Conservation (phyloP, 1,140 invertebrate genomes). For the Achatina immaculata region DNA sequence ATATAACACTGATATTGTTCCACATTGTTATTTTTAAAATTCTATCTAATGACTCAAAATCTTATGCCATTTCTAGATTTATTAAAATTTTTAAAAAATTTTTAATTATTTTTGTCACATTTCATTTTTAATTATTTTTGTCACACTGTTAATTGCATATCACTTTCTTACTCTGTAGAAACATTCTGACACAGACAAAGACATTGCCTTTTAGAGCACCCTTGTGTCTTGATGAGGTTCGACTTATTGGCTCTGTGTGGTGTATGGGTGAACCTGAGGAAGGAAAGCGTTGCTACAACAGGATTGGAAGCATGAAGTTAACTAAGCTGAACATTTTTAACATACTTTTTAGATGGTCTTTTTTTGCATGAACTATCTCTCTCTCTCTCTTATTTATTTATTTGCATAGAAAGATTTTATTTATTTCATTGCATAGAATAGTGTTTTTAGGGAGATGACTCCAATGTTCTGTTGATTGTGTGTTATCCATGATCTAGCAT, state of each 20-base stretch:
- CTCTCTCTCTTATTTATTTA: too few species aligned
- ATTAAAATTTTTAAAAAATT: neutral
- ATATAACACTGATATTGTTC: too few species aligned
- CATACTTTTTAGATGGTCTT: too few species aligned
- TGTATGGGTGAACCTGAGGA: constrained; percentile 11
- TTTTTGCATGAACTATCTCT: too few species aligned
- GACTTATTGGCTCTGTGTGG: neutral
- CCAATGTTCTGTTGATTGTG: too few species aligned
- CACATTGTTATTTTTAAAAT: too few species aligned
- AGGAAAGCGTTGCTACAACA: constrained; percentile 3
- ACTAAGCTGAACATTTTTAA: too few species aligned
- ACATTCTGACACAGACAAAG: neutral
- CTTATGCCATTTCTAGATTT: neutral
- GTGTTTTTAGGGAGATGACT: too few species aligned
- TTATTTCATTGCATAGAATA: too few species aligned
- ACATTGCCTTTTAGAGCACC: neutral
- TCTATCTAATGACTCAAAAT: neutral
- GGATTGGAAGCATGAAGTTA: constrained; percentile 21
- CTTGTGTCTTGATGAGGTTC: neutral
- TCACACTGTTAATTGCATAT: neutral
- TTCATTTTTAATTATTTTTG: neutral
- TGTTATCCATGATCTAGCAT: too few species aligned
- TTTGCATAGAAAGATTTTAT: too few species aligned
- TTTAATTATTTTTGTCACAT: neutral
- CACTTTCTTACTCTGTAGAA: neutral